Percentiles rank a stretch among this genome's conserved stretches.
Evolutionary conservation across 2,888 invertebrate genomes (phyloP).

Genomic region (Philereme transversata): DNA sequence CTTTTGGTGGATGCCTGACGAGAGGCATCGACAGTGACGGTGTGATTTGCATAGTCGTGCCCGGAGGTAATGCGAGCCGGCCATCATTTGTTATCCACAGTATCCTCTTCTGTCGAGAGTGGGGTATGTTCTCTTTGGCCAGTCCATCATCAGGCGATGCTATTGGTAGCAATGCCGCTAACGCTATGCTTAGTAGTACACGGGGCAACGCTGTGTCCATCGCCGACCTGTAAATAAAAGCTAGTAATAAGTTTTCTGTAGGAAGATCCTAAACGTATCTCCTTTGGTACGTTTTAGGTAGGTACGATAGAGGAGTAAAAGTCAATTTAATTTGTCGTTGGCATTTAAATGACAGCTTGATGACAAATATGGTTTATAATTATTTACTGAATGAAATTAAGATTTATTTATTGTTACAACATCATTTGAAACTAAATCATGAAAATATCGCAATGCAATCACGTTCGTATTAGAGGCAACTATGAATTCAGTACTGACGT

Average conservation of each 20-base stretch:
- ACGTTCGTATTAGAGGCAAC: slow-evolving; percentile 57
- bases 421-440: slow-evolving; percentile 22
- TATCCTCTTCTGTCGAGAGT: slow-evolving; percentile 91
- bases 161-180: slow-evolving; percentile 73
- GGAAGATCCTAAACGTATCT: no score
- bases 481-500: slow-evolving; percentile 51
- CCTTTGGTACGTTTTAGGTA: no score
- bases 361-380: slow-evolving; percentile 16
- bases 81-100: slow-evolving; percentile 95
- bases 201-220: slow-evolving; percentile 76
- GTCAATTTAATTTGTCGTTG: no score
- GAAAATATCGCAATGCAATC: slow-evolving; percentile 51
- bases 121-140: slow-evolving; percentile 78
- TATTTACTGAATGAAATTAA: slow-evolving; percentile 2
- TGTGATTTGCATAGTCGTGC: slow-evolving; percentile 90
- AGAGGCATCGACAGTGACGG: slow-evolving; percentile 93
- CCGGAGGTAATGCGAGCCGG: slow-evolving; percentile 92
- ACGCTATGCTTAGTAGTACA: slow-evolving; percentile 73
- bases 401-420: slow-evolving; percentile 12
- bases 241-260: no score
- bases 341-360: not conserved
- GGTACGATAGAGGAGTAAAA: no score
- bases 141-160: slow-evolving; percentile 63
- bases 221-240: slow-evolving; percentile 52
- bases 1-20: slow-evolving; percentile 92